A percentile compares a stretch with the other conserved stretches of the same genome.
phyloP scores from a whole-genome alignment of 2,797 vertebrate genomes.

The Notoglanidium macrostoma region DNA sequence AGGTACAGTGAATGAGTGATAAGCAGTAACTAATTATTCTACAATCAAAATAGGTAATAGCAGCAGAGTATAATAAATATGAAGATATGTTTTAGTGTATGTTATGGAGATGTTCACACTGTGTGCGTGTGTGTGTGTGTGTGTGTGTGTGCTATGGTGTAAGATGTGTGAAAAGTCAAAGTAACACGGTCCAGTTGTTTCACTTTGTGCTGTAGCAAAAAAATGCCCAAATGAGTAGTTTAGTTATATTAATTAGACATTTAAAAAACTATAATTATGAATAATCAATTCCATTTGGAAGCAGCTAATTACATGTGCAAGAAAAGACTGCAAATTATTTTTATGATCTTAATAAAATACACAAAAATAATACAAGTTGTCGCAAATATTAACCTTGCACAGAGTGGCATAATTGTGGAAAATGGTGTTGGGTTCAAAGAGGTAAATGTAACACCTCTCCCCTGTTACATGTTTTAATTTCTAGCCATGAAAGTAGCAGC shows the following conservation, averaged over 20 bases:
- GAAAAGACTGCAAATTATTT: not conserved
- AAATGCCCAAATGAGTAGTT: conserved; percentile 45
- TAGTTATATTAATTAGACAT: not conserved
- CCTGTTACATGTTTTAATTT: not conserved
- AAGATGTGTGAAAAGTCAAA: not conserved
- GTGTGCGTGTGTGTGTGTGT: conserved; percentile 16
- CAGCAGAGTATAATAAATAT: too few relatives aligned
- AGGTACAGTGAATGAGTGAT: too few relatives aligned
- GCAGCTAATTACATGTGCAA: not conserved
- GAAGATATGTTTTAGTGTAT: too few relatives aligned
- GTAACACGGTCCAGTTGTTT: not conserved
- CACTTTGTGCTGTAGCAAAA: not conserved
- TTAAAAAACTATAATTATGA: not conserved
- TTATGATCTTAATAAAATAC: not conserved
- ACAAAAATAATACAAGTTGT: not conserved
- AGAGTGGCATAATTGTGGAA: not conserved
- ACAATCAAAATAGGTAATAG: too few relatives aligned
- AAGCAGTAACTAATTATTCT: too few relatives aligned
- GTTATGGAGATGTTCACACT: too few relatives aligned
- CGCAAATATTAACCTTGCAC: not conserved
- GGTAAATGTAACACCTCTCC: not conserved
- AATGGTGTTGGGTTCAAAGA: not conserved
- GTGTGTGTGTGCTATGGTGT: not conserved
- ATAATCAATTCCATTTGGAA: not conserved
- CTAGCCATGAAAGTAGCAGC: not conserved